phyloP scores from a whole-genome alignment of 2,797 vertebrate species.

The Poeciliopsis presidionis region DNA sequence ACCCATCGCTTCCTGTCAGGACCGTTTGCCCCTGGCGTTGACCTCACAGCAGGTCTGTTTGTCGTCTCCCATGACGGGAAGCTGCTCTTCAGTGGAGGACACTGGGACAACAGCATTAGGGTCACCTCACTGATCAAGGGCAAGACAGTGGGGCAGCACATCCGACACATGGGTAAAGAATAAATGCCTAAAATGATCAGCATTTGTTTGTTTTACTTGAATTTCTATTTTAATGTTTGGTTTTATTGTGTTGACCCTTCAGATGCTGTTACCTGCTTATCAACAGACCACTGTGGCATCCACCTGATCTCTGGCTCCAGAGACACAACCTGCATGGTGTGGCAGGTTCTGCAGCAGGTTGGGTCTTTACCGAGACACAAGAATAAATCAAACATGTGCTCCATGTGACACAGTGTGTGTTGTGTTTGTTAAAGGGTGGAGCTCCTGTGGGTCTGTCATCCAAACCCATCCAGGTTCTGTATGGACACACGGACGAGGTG shows the following conservation, averaged over 20 bases:
- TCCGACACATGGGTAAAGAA: slow-evolving; percentile 92
- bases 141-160: slow-evolving; percentile 89
- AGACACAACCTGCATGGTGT: slow-evolving; percentile 97
- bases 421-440: slow-evolving; percentile 82
- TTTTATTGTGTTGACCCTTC: not conserved
- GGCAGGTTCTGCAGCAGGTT: slow-evolving; percentile 95
- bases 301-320: slow-evolving; percentile 96
- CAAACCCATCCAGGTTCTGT: slow-evolving; percentile 94
- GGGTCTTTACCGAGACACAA: not conserved
- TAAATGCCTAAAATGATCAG: not conserved
- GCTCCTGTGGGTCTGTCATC: slow-evolving; percentile 86
- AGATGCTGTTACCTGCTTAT: slow-evolving; percentile 95
- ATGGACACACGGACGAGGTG: slow-evolving; percentile 93
- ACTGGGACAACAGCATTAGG: slow-evolving; percentile 97
- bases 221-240: not conserved
- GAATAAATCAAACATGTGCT: no score
- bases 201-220: not conserved
- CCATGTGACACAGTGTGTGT: not conserved
- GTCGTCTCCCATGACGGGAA: slow-evolving; percentile 94
- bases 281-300: slow-evolving; percentile 93
- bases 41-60: slow-evolving; percentile 87
- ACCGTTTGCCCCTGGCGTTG: slow-evolving; percentile 90
- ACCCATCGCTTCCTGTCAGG: slow-evolving; percentile 88
- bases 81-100: slow-evolving; percentile 94
- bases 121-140: slow-evolving; percentile 93